phyloP scores from a whole-genome alignment of 2,888 invertebrate genomes.

The Dolichopus griseipennis region DNA sequence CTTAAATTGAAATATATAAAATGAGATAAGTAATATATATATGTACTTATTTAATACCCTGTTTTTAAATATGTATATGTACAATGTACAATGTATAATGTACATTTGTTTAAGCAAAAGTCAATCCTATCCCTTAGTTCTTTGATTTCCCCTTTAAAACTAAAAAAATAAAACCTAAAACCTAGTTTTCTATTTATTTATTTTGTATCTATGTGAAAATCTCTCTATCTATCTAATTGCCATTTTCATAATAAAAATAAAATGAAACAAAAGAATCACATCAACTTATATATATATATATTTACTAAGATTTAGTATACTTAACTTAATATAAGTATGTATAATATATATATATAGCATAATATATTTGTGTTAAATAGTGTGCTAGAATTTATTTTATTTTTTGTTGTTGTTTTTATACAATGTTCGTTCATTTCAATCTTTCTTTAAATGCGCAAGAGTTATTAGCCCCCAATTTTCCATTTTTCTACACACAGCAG shows the following conservation, averaged over 20 bases:
- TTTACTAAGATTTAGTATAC: background rate
- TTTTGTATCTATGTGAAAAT: background rate
- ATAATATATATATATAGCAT: background rate
- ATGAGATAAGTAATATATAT: too few relatives aligned
- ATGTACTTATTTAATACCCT: too few relatives aligned
- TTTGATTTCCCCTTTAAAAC: background rate
- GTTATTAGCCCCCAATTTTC: slow-evolving; percentile 6
- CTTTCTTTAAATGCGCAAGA: background rate
- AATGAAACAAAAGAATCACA: background rate
- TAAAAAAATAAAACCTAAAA: background rate
- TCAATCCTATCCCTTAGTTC: too few relatives aligned
- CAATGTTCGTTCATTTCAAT: too few relatives aligned
- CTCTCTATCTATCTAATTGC: background rate
- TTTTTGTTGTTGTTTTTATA: too few relatives aligned
- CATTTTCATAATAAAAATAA: background rate
- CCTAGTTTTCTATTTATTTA: background rate
- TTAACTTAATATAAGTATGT: background rate
- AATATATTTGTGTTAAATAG: too few relatives aligned
- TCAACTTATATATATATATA: background rate
- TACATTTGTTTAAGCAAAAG: too few relatives aligned
- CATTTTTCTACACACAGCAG: slow-evolving; percentile 2
- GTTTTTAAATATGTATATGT: too few relatives aligned
- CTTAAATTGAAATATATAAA: too few relatives aligned
- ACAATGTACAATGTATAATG: too few relatives aligned
- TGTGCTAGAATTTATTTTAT: too few relatives aligned